Evolutionary conservation across 1,140 invertebrate genomes (phyloP).

Genomic region (Leptinotarsa lineolata): DNA sequence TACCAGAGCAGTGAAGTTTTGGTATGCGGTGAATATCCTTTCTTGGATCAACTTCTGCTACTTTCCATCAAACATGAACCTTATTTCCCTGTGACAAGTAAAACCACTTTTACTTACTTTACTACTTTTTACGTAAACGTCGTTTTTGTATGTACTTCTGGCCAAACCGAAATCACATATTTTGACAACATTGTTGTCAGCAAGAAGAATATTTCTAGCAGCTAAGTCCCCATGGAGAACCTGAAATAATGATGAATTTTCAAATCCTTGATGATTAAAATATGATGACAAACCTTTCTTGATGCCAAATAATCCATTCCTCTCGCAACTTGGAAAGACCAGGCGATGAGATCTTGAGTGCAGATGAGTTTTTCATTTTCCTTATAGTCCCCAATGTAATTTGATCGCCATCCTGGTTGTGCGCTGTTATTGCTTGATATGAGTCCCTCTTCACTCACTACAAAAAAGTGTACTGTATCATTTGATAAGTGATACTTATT

Average conservation of each 20-base stretch:
- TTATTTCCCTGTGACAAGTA: too few relatives aligned
- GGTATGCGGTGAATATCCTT: too few relatives aligned
- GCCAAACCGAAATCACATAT: slow-evolving; percentile 98
- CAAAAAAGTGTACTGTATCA: neutral
- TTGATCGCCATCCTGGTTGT: slow-evolving; percentile 74
- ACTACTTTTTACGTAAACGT: slow-evolving; percentile 92
- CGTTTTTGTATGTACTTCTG: slow-evolving; percentile 85
- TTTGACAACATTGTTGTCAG: slow-evolving; percentile 87
- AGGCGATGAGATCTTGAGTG: slow-evolving; percentile 84
- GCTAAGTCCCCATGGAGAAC: slow-evolving; percentile 95
- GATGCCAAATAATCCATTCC: slow-evolving; percentile 95
- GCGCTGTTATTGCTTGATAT: slow-evolving; percentile 64
- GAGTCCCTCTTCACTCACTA: slow-evolving; percentile 43
- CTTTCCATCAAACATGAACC: too few relatives aligned
- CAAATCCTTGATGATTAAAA: too few relatives aligned
- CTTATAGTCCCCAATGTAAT: slow-evolving; percentile 74
- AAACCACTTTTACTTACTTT: slow-evolving; percentile 65
- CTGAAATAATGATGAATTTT: slow-evolving; percentile 56
- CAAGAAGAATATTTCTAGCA: slow-evolving; percentile 92
- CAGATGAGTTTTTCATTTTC: slow-evolving; percentile 69
- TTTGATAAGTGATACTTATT: too few relatives aligned
- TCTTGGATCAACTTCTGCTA: too few relatives aligned
- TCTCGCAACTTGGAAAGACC: slow-evolving; percentile 90
- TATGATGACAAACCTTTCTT: slow-evolving; percentile 66
- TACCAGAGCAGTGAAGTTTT: too few relatives aligned